These are phyloP conservation scores for Plotosus lineatus DNA, from an alignment of 2,113 vertebrate genomes.

Conservation along the genomic window DNA sequence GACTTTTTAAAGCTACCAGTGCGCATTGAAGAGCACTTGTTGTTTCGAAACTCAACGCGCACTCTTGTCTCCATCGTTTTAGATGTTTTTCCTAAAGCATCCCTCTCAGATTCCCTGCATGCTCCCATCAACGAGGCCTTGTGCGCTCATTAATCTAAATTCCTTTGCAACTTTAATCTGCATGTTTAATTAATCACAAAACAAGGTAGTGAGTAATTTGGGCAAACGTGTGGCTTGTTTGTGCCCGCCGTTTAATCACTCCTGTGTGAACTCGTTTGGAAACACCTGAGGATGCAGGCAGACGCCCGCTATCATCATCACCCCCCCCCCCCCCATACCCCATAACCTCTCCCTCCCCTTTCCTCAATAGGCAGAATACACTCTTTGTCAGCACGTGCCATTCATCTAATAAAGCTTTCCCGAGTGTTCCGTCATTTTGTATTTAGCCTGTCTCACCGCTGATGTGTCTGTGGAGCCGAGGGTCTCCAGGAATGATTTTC, in stretches of 20 bases:
- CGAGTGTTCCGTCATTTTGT: conserved; percentile 47
- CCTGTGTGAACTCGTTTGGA: conserved; percentile 87
- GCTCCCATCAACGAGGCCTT: conserved; percentile 86
- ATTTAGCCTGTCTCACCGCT: conserved; percentile 41
- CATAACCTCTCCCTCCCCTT: neutral
- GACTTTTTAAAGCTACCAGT: conserved; percentile 86
- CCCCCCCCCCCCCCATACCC: neutral
- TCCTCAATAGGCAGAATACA: conserved; percentile 85
- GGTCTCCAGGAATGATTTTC: conserved; percentile 57
- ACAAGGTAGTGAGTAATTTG: conserved; percentile 93
- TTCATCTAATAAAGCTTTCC: conserved; percentile 86
- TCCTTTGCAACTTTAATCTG: conserved; percentile 94
- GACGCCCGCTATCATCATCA: conserved; percentile 63
- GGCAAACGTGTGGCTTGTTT: conserved; percentile 84
- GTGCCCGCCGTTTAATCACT: conserved; percentile 90
- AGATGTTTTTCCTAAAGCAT: conserved; percentile 79
- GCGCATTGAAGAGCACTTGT: conserved; percentile 82
- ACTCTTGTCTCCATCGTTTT: conserved; percentile 86
- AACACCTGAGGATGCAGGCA: conserved; percentile 88
- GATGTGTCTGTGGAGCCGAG: conserved; percentile 47
- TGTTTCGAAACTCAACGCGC: conserved; percentile 78
- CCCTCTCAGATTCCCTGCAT: conserved; percentile 79
- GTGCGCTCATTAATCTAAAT: conserved; percentile 90
- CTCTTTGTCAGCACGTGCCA: conserved; percentile 86
- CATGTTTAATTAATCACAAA: conserved; percentile 97